Evolutionary conservation across 2,888 invertebrate genomes (phyloP), one percentile per base, ranked within the genome.

Genomic region (Unio delphinus): DNA sequence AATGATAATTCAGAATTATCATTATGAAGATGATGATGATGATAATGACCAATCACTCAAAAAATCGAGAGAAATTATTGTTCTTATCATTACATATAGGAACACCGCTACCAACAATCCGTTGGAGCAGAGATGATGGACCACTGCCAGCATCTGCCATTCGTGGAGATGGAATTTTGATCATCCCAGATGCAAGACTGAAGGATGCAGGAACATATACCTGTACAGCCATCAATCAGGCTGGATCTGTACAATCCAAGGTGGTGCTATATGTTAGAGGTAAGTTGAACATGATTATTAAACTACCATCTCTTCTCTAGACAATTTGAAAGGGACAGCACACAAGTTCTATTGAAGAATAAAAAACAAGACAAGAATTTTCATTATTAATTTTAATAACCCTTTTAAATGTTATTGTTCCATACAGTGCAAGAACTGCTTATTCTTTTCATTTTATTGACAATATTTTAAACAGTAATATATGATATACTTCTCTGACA

Each of bases 131-230:
- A 87, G 89, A 92, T 4, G 91, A 91, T 54, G 84, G 81, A n/a
- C 77, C 73, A 5, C 65, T 88, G 45, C 85, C 88, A 1, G 64
- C 68, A 3, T 66, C 73, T 34, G 79, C 84, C 20, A 70, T 91
- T 74, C 92, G 92, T 30, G 90, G 91, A 61, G 93, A 92, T 34
- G 91, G 91, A 54, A 89, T 92, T 64, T 88, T 95, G 61, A 90
- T 93, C 75, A 92, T 95, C 65, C 90, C 89, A 3, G 91, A 92
- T 75, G 92, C 94, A 1, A 90, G 90, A 68, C 89, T 91, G 5
- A 92, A 92, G 68, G 94, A 95, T 88, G 92, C 92, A 54, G 95
- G 94, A 60, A 89, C 92, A 8, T 95, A 95, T 87, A 91, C 92
- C 60, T 95, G 95, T 85, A 92, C 92, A 70, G 94, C 93, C 1